Base-by-base conservation (phyloP, 2,888 invertebrate genomes). In the Eupithecia insigniata region DNA sequence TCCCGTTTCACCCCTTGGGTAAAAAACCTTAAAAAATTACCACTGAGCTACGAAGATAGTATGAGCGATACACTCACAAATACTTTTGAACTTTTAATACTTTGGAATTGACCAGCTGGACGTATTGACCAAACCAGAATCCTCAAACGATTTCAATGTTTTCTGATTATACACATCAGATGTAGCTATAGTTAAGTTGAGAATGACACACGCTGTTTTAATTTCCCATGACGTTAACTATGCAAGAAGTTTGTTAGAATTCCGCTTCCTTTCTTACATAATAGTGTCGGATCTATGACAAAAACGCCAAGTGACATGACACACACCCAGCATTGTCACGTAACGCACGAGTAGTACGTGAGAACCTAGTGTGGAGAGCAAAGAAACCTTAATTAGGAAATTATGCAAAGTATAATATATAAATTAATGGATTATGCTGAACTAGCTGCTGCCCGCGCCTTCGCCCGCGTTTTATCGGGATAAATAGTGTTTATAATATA, bases 281-380 rank as follows among this genome's bases (percentile, higher is more conserved):
- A 64, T 36, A 60, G 8, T 28, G 62, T 36, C 26, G 64, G 34
- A 36, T 64, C 62, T 64, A 36, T 71, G 66, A 75, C 70, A 78
- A 77, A 78, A 79, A 76, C 75, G n/a, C 71, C 72, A 70, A 79
- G 71, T 67, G 78, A 73, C 75, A 76, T 75, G 78, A 73, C 76
- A 78, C 71, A 74, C 77, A 72, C 73, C 62, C 70, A 62, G 76
- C 76, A 78, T 80, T 80, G 80, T 80, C 78, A 78, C 76, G 76
- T 80, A 80, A 80, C 76, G 60, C 61, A 43, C 46, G 67, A 22
- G 51, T 64, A 43, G 51, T 65, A 46, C 77, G 78, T 80, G 80
- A 72, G 80, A 80, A 76, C 76, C 74, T 78, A 70, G 70, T 67
- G 60, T 73, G 68, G 71, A 71, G 14, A 55, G 65, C 22, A 51